Evolutionary conservation across 2,797 vertebrate genomes (phyloP).

Genomic region (Rhynchotus rufescens): DNA sequence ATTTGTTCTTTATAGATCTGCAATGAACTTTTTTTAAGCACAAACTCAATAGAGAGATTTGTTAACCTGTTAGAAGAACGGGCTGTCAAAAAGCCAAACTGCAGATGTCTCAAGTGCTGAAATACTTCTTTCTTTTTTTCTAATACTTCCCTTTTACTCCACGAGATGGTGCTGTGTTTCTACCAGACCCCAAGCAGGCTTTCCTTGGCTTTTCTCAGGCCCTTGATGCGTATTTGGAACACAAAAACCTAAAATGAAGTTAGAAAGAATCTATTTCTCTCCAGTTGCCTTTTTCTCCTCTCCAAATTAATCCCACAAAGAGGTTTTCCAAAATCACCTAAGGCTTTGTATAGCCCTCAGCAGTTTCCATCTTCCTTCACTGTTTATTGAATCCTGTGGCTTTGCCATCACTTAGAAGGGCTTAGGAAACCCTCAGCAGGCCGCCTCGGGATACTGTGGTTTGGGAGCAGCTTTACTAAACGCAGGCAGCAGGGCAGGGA

Average conservation of each 20-base stretch:
- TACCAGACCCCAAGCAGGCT: neutral
- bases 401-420: conserved; percentile 15
- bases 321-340: conserved; percentile 43
- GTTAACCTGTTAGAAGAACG: conserved; percentile 65
- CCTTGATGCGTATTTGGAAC: neutral
- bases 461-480: neutral
- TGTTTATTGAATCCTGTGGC: conserved; percentile 26
- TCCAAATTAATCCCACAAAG: conserved; percentile 50
- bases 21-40: conserved; percentile 70
- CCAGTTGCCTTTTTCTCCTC: conserved; percentile 5
- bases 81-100: conserved; percentile 56
- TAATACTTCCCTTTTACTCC: neutral
- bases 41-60: conserved; percentile 63
- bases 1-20: conserved; percentile 77
- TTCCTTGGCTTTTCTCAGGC: neutral
- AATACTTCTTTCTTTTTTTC: conserved; percentile 12
- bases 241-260: conserved; percentile 43
- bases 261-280: conserved; percentile 43
- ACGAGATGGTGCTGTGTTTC: conserved; percentile 79
- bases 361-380: neutral
- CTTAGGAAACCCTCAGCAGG: neutral
- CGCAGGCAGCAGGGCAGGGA: neutral
- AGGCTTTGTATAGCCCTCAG: conserved; percentile 25
- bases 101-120: neutral
- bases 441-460: neutral